Percentiles rank a stretch among this genome's conserved stretches.
phyloP scores from a whole-genome alignment of 1,140 invertebrate genomes.

The Acromyrmex echinatior region DNA sequence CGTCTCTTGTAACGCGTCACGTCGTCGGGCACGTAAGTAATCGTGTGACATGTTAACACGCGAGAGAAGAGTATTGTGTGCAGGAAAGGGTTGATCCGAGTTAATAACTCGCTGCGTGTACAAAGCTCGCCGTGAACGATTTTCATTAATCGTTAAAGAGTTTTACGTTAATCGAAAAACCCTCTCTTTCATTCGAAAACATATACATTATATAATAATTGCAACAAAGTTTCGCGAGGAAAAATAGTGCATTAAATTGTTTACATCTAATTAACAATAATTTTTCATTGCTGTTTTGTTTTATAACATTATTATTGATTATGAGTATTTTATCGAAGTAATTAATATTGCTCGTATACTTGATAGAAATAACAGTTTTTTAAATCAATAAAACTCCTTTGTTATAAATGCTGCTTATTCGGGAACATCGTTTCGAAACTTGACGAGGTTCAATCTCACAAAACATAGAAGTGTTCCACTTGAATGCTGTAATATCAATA shows the following conservation, averaged over 20 bases:
- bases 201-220: neutral
- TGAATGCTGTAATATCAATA: neutral
- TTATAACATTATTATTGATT: neutral
- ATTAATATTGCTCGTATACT: neutral
- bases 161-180: neutral
- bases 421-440: neutral
- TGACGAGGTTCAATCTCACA: neutral
- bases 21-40: conserved; percentile 37
- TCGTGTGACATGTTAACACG: neutral
- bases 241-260: neutral
- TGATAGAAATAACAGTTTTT: neutral
- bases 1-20: conserved; percentile 41
- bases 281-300: neutral
- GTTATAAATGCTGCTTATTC: neutral
- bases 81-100: conserved; percentile 52
- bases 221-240: neutral
- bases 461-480: conserved; percentile 18
- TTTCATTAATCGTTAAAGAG: conserved; percentile 75
- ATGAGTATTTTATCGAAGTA: neutral
- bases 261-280: neutral
- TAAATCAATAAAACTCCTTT: neutral
- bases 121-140: conserved; percentile 57
- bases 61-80: conserved; percentile 4
- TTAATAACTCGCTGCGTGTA: conserved; percentile 70
- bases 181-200: neutral